phyloP scores from a whole-genome alignment of 2,113 vertebrate species.

The human (Homo sapiens) region DNA sequence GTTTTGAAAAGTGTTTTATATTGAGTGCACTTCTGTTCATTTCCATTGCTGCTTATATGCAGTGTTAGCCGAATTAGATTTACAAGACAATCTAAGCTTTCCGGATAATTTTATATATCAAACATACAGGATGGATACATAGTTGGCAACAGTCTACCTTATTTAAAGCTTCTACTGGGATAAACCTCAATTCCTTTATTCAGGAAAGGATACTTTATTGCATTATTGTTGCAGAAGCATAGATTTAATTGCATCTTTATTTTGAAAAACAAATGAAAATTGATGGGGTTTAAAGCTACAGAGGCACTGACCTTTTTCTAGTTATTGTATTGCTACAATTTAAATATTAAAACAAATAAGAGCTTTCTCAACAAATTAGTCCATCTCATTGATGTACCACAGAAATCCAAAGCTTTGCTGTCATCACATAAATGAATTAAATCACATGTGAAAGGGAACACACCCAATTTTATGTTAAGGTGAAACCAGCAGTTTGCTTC shows the following conservation, averaged over 20 bases:
- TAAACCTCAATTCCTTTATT: slow-evolving; percentile 85
- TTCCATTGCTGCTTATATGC: slow-evolving; percentile 85
- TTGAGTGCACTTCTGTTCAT: slow-evolving; percentile 82
- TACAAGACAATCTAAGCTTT: slow-evolving; percentile 84
- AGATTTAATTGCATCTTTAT: slow-evolving; percentile 83
- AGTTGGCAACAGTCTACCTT: slow-evolving; percentile 84
- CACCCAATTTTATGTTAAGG: slow-evolving; percentile 51
- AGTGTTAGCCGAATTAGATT: slow-evolving; percentile 85
- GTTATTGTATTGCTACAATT: slow-evolving; percentile 85
- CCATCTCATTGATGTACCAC: slow-evolving; percentile 80
- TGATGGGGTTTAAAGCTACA: slow-evolving; percentile 80
- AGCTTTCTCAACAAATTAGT: slow-evolving; percentile 80
- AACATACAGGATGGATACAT: slow-evolving; percentile 81
- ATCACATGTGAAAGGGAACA: slow-evolving; percentile 60
- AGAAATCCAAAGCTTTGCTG: slow-evolving; percentile 67
- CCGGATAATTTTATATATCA: slow-evolving; percentile 84
- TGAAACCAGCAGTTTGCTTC: slow-evolving; percentile 68
- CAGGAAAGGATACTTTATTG: slow-evolving; percentile 84
- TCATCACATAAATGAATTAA: slow-evolving; percentile 67
- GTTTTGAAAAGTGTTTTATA: slow-evolving; percentile 84
- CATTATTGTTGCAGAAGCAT: slow-evolving; percentile 84
- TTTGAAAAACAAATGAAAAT: slow-evolving; percentile 82
- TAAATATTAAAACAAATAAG: slow-evolving; percentile 84
- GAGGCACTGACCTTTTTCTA: slow-evolving; percentile 86
- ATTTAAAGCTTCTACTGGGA: slow-evolving; percentile 86